Conservation (phyloP, 2,888 invertebrate species). For the Eupithecia subumbrata region DNA sequence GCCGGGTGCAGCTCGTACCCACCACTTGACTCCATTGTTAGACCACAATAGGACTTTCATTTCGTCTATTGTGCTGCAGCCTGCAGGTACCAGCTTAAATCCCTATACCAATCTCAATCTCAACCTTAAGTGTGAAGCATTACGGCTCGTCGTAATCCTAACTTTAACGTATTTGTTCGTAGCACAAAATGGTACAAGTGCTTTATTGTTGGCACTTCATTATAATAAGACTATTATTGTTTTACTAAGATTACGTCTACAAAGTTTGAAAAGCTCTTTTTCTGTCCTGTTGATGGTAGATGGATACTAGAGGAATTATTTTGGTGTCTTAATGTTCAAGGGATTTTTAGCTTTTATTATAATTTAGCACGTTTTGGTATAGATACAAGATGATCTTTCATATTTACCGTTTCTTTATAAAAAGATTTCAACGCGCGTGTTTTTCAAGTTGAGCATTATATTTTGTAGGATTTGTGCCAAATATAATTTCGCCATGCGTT, state of each 20-base stretch:
- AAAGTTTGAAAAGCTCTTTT: background rate
- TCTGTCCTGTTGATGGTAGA: background rate
- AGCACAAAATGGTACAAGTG: slow-evolving; percentile 39
- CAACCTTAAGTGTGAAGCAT: slow-evolving; percentile 1
- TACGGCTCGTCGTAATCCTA: background rate
- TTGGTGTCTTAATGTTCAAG: background rate
- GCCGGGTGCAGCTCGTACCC: slow-evolving; percentile 47
- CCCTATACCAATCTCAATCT: slow-evolving; percentile 20
- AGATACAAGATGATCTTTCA: background rate
- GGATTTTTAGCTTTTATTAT: background rate
- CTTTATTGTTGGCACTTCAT: slow-evolving; percentile 34
- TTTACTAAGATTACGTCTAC: slow-evolving; percentile 32
- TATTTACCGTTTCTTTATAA: background rate
- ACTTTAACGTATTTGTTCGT: slow-evolving; percentile 33
- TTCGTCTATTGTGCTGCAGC: slow-evolving; percentile 66
- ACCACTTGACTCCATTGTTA: slow-evolving; percentile 72
- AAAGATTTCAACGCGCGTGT: background rate
- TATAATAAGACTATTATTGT: slow-evolving; percentile 34
- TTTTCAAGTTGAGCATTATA: background rate
- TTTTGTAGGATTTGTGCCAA: background rate
- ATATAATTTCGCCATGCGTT: background rate
- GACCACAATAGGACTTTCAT: slow-evolving; percentile 68
- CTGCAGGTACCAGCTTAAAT: slow-evolving; percentile 57
- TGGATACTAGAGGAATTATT: background rate
- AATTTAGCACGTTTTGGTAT: background rate